Evolutionary conservation across 2,888 invertebrate species (phyloP).

Genomic region (Drosophila conformis): DNA sequence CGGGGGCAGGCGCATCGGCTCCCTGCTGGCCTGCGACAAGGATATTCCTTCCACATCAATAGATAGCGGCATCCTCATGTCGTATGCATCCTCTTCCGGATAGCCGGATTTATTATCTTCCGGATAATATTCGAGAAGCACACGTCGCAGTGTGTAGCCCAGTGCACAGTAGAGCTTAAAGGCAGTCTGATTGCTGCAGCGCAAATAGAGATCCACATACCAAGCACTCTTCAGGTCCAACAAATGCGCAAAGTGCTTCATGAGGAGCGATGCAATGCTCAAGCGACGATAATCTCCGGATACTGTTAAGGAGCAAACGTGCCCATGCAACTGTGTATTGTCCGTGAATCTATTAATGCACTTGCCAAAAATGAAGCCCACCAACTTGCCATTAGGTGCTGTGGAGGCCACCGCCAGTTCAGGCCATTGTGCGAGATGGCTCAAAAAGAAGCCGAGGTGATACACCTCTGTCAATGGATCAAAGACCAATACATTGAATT

Average conservation of each 20-base stretch:
- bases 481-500: slow-evolving; percentile 61
- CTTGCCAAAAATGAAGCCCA: slow-evolving; percentile 66
- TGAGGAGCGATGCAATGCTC: slow-evolving; percentile 60
- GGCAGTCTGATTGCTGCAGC: slow-evolving; percentile 55
- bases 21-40: slow-evolving; percentile 17
- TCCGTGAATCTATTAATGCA: neutral
- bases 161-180: slow-evolving; percentile 40
- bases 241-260: slow-evolving; percentile 39
- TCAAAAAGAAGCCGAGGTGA: slow-evolving; percentile 52
- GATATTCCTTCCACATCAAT: slow-evolving; percentile 14
- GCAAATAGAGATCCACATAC: slow-evolving; percentile 53
- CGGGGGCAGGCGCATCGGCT: slow-evolving; percentile 29
- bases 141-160: slow-evolving; percentile 41
- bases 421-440: slow-evolving; percentile 54
- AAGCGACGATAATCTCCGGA: slow-evolving; percentile 50
- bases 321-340: slow-evolving; percentile 34
- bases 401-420: slow-evolving; percentile 49
- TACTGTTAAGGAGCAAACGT: slow-evolving; percentile 57
- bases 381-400: slow-evolving; percentile 24
- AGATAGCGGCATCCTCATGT: slow-evolving; percentile 55
- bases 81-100: slow-evolving; percentile 56
- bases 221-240: slow-evolving; percentile 32
- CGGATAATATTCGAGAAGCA: slow-evolving; percentile 52
- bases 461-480: slow-evolving; percentile 64
- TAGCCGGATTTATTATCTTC: slow-evolving; percentile 23